phyloP scores from a whole-genome alignment of 2,797 vertebrate species.

The Hybognathus amarus region DNA sequence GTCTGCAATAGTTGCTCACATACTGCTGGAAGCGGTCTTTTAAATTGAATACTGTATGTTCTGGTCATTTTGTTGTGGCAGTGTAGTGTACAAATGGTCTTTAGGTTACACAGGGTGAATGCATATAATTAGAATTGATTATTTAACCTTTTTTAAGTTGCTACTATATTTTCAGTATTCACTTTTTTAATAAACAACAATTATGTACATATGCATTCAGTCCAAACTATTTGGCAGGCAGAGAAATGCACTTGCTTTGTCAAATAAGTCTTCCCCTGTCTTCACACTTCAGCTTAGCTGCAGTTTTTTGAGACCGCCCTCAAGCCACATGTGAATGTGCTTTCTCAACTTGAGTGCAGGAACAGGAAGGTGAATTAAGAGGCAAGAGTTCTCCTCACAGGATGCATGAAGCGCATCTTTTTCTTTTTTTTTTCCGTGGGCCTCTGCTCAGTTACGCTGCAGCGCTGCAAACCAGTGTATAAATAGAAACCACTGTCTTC shows the following conservation, averaged over 20 bases:
- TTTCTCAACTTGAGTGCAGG: neutral
- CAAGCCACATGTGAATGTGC: neutral
- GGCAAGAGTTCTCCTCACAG: neutral
- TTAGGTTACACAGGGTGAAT: neutral
- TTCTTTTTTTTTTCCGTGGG: conserved; percentile 13
- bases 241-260: conserved; percentile 28
- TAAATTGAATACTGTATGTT: no score
- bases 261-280: neutral
- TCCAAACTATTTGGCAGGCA: neutral
- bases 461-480: conserved; percentile 40
- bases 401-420: conserved; percentile 33
- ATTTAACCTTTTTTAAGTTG: neutral
- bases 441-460: conserved; percentile 27
- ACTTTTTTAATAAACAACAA: neutral
- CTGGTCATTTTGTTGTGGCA: no score
- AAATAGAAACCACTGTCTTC: conserved; percentile 58
- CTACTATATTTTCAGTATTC: neutral
- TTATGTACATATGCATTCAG: no score
- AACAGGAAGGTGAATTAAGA: conserved; percentile 45
- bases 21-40: no score
- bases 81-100: neutral
- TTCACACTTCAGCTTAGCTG: conserved; percentile 51
- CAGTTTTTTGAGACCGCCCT: neutral
- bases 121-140: neutral
- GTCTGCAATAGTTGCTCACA: neutral